phyloP scores from a whole-genome alignment of 2,797 vertebrate genomes.

The Melanitta fusca region DNA sequence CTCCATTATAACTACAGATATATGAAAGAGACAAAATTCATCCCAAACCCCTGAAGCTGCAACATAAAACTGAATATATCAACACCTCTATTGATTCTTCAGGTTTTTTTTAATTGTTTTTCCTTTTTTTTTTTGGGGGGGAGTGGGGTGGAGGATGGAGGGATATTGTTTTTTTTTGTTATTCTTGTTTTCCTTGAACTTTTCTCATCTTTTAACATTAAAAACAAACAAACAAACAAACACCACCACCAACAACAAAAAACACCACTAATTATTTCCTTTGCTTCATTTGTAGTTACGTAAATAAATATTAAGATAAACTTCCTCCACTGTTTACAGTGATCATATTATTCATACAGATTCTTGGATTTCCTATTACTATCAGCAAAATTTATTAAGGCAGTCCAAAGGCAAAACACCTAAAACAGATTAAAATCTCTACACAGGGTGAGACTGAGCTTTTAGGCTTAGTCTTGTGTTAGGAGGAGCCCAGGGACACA shows the following conservation, averaged over 20 bases:
- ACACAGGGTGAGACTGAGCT: background rate
- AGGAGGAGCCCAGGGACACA: background rate
- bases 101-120: background rate
- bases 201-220: background rate
- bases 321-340: conserved; percentile 24
- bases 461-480: background rate
- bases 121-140: too few species aligned
- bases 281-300: conserved; percentile 4
- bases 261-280: too few species aligned
- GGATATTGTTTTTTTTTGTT: conserved; percentile 14
- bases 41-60: conserved; percentile 39
- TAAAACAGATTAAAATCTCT: conserved; percentile 55
- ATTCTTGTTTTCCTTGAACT: conserved; percentile 47
- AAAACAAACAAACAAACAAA: too few species aligned
- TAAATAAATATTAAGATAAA: conserved; percentile 58
- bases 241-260: too few species aligned
- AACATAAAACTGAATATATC: conserved; percentile 72
- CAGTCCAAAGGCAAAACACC: conserved; percentile 30
- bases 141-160: too few species aligned
- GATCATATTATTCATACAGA: conserved; percentile 53
- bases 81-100: conserved; percentile 58
- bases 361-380: conserved; percentile 22
- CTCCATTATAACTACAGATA: conserved; percentile 70
- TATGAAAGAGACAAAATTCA: conserved; percentile 66
- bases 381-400: conserved; percentile 45